Conservation (phyloP, 2,113 vertebrate genomes). For the Formicarius rufipectus region DNA sequence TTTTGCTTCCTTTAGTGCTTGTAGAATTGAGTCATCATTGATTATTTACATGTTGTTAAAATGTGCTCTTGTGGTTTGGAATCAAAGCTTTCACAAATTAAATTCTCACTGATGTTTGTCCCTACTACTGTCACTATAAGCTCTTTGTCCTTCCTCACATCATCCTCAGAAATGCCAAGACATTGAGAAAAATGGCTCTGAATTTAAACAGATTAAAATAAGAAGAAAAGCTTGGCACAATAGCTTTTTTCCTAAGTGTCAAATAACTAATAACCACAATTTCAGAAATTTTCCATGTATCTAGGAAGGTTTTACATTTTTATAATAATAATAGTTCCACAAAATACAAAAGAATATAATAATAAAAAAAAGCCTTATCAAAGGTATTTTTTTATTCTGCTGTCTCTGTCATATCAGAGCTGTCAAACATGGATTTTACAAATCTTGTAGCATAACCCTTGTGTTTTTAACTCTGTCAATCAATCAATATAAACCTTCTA, state of each 20-base stretch:
- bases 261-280: neutral
- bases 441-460: neutral
- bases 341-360: neutral
- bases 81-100: conserved; percentile 12
- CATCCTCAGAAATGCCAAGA: neutral
- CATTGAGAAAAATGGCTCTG: neutral
- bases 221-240: neutral
- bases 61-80: neutral
- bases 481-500: neutral
- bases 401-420: neutral
- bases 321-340: neutral
- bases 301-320: neutral
- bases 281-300: neutral
- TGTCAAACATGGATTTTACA: neutral
- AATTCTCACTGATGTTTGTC: neutral
- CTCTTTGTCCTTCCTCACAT: neutral
- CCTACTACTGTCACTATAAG: neutral
- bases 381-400: neutral
- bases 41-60: conserved; percentile 36
- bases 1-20: conserved; percentile 44
- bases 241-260: neutral
- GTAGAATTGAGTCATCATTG: conserved; percentile 27
- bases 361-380: neutral
- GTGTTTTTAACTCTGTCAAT: neutral
- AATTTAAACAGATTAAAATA: neutral